Evolutionary conservation across 2,888 invertebrate species (phyloP).

Genomic region (Phlogophora meticulosa): DNA sequence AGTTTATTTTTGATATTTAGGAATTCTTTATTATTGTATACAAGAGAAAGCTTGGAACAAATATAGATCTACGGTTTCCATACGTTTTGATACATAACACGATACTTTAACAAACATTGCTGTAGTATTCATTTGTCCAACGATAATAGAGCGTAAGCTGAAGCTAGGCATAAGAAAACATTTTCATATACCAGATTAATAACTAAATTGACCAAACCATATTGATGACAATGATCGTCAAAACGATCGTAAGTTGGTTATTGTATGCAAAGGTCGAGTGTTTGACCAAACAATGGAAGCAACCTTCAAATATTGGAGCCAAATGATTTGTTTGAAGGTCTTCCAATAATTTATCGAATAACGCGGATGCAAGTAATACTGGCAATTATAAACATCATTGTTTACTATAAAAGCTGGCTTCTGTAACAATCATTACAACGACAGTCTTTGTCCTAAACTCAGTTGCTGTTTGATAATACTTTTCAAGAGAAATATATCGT

Average conservation of each 20-base stretch:
- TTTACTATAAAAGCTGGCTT: background rate
- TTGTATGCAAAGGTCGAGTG: conserved; percentile 53
- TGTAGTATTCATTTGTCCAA: conserved; percentile 3
- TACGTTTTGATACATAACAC: background rate
- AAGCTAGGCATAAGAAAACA: conserved; percentile 12
- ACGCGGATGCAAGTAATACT: conserved; percentile 52
- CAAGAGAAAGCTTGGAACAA: background rate
- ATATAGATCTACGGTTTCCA: background rate
- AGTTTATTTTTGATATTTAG: background rate
- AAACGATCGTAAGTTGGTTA: conserved; percentile 35
- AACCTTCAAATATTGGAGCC: conserved; percentile 55
- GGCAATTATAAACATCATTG: conserved; percentile 19
- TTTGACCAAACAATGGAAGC: conserved; percentile 50
- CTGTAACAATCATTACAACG: background rate
- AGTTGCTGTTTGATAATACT: background rate
- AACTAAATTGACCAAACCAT: conserved; percentile 32
- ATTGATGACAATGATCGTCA: conserved; percentile 29
- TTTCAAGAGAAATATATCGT: background rate
- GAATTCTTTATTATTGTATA: background rate
- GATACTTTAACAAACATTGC: conserved; percentile 15
- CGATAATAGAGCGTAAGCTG: background rate
- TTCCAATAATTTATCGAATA: conserved; percentile 44
- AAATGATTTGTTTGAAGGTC: conserved; percentile 56
- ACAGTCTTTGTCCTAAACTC: background rate
- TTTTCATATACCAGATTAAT: conserved; percentile 8